Evolutionary conservation across 2,888 invertebrate species (phyloP).

Genomic region (Scaptomyza reducta): DNA sequence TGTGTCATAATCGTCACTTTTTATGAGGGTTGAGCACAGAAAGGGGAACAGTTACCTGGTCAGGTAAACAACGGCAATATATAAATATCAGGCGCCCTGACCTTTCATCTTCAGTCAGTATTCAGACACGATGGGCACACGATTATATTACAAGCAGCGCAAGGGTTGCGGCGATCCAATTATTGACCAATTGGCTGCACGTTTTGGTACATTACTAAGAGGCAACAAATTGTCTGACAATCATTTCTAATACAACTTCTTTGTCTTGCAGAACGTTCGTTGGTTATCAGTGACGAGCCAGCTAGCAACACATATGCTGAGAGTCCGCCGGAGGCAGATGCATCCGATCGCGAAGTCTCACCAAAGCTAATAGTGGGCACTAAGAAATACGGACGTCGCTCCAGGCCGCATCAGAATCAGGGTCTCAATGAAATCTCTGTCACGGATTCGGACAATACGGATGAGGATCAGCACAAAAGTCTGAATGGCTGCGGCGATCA

Average conservation of each 20-base stretch:
- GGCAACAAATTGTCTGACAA: neutral
- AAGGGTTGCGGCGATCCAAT: constrained; percentile 50
- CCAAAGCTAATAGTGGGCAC: constrained; percentile 90
- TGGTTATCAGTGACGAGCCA: constrained; percentile 76
- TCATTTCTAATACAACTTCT: neutral
- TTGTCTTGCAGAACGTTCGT: constrained; percentile 71
- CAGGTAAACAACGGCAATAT: constrained; percentile 26
- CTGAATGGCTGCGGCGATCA: constrained; percentile 67
- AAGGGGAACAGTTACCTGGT: constrained; percentile 27
- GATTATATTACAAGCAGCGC: constrained; percentile 72
- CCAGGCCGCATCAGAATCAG: constrained; percentile 86
- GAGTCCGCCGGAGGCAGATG: constrained; percentile 83
- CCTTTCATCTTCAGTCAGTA: constrained; percentile 18
- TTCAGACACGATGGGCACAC: constrained; percentile 76
- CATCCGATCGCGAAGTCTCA: constrained; percentile 89
- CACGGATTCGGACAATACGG: constrained; percentile 83
- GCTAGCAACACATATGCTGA: constrained; percentile 60
- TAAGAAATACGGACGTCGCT: constrained; percentile 91
- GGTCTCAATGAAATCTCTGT: constrained; percentile 59
- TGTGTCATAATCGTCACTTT: constrained; percentile 6
- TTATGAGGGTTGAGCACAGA: constrained; percentile 34
- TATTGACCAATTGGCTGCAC: constrained; percentile 70
- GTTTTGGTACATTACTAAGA: constrained; percentile 68
- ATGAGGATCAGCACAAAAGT: constrained; percentile 69
- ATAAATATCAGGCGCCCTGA: constrained; percentile 21